Conservation (phyloP, 2,113 vertebrate genomes). For the Mus pahari region DNA sequence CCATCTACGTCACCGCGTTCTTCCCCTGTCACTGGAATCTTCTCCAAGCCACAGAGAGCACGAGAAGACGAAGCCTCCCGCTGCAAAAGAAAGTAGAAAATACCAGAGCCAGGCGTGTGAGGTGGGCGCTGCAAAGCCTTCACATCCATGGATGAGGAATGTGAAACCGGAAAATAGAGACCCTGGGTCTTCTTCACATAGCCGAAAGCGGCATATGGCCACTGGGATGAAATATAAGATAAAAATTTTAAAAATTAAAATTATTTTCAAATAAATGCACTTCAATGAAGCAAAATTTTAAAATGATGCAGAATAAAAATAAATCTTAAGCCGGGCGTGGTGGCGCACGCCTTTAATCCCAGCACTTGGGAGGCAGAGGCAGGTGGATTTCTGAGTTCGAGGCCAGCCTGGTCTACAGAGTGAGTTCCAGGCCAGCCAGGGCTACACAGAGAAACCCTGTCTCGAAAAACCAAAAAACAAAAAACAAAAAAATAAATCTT, state of each 20-base stretch:
- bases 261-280: background rate
- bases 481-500: too few species aligned
- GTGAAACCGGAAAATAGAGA: background rate
- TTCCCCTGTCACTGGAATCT: background rate
- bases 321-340: too few species aligned
- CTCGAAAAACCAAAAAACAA: too few species aligned
- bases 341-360: too few species aligned
- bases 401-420: too few species aligned
- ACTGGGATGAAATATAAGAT: background rate
- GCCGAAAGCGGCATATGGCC: background rate
- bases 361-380: too few species aligned
- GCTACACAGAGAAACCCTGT: too few species aligned
- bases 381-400: too few species aligned
- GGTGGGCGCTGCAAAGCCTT: background rate
- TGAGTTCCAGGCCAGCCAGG: too few species aligned
- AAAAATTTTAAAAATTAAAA: background rate
- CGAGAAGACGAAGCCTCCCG: background rate
- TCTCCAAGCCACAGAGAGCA: background rate
- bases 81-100: background rate
- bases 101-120: background rate
- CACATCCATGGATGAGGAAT: too few species aligned
- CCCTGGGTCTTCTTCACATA: background rate
- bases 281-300: background rate
- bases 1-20: too few species aligned
- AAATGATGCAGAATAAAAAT: background rate